Percentiles rank a stretch among this genome's conserved stretches.
Evolutionary conservation across 2,888 invertebrate genomes (phyloP).

Genomic region (Subacronicta megacephala): DNA sequence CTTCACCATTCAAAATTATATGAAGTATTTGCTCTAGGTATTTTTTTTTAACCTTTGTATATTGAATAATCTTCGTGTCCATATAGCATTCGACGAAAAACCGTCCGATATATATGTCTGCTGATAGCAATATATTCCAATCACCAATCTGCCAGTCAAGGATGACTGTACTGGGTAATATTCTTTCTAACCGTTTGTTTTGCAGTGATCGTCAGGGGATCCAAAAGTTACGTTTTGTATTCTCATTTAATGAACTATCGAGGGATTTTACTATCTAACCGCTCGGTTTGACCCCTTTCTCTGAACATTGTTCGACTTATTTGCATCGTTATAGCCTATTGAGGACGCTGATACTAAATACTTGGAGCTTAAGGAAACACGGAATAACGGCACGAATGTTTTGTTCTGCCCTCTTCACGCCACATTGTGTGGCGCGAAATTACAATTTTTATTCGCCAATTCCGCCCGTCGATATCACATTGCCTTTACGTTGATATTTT

Average conservation of each 20-base stretch:
- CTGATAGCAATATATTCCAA: too few species aligned
- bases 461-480: conserved; percentile 17
- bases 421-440: conserved; percentile 45
- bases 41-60: too few species aligned
- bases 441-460: conserved; percentile 44
- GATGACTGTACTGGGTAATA: too few species aligned
- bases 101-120: too few species aligned
- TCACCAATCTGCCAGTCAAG: too few species aligned
- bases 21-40: too few species aligned
- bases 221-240: background rate
- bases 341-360: conserved; percentile 55
- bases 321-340: conserved; percentile 63
- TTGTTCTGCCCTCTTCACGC: conserved; percentile 56
- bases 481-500: conserved; percentile 31
- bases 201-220: too few species aligned
- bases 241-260: conserved; percentile 6
- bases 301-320: conserved; percentile 62
- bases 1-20: too few species aligned
- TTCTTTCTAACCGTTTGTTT: too few species aligned
- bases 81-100: too few species aligned
- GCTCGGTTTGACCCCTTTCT: conserved; percentile 54
- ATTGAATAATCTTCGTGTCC: too few species aligned
- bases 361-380: conserved; percentile 54
- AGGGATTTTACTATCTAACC: conserved; percentile 41
- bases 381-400: conserved; percentile 61